These are phyloP conservation scores for Neolamprologus longior DNA, from an alignment of 2,113 vertebrate genomes.

Conservation along the genomic window DNA sequence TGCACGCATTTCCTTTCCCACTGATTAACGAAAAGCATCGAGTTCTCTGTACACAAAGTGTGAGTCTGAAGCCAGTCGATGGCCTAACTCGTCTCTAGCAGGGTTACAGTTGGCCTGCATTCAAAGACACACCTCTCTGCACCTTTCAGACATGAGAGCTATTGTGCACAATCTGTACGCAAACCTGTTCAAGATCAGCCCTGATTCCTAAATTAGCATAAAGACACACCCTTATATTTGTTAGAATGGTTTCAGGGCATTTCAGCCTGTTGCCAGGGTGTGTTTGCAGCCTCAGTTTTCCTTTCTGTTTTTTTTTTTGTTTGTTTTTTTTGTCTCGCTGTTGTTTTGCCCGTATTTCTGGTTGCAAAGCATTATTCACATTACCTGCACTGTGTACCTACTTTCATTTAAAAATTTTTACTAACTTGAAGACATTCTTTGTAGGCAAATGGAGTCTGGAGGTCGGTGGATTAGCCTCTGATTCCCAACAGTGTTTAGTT, in stretches of 20 bases:
- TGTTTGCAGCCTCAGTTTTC: not conserved
- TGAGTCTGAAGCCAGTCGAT: not conserved
- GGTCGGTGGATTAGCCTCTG: not conserved
- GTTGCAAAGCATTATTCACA: not conserved
- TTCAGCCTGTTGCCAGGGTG: not conserved
- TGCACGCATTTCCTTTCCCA: not conserved
- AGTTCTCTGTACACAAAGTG: not conserved
- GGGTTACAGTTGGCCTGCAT: not conserved
- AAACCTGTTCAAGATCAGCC: not conserved
- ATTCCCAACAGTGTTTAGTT: not conserved
- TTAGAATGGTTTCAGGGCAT: not conserved
- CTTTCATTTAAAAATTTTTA: rapidly evolving
- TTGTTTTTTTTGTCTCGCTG: rapidly evolving
- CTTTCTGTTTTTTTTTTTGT: not conserved
- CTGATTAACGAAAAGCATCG: not conserved
- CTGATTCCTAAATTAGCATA: not conserved
- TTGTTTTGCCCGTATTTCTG: not conserved
- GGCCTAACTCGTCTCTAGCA: no score
- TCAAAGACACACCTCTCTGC: not conserved
- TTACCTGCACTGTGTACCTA: not conserved
- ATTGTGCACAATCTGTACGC: not conserved
- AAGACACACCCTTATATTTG: not conserved
- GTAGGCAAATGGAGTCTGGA: not conserved
- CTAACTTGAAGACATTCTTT: not conserved
- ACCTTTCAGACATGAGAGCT: not conserved